phyloP scores from a whole-genome alignment of 2,113 vertebrate species.

The Hippocampus mohnikei region DNA sequence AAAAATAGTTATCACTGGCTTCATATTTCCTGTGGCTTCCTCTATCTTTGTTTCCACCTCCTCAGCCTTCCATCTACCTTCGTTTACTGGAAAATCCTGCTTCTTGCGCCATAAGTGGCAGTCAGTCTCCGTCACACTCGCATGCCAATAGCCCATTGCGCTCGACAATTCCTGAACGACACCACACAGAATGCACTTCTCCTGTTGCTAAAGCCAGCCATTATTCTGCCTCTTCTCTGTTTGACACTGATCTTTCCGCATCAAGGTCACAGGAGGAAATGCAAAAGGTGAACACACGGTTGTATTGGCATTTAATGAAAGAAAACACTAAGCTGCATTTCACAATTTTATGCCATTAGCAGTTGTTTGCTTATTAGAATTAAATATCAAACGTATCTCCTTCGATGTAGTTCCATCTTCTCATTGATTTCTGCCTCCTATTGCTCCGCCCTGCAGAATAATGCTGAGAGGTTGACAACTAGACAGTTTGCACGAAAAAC shows the following conservation, averaged over 20 bases:
- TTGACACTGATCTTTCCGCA: slow-evolving; percentile 73
- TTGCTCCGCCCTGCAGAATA: slow-evolving; percentile 72
- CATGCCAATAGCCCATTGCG: slow-evolving; percentile 4
- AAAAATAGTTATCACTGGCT: background rate
- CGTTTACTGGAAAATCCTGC: slow-evolving; percentile 54
- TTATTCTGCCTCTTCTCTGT: slow-evolving; percentile 38
- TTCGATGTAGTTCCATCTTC: background rate
- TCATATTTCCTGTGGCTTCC: slow-evolving; percentile 3
- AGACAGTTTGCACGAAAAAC: slow-evolving; percentile 85
- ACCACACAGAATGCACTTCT: slow-evolving; percentile 55
- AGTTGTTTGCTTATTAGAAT: background rate
- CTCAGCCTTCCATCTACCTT: slow-evolving; percentile 64
- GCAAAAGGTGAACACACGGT: slow-evolving; percentile 77
- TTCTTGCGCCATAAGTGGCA: background rate
- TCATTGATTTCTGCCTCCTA: background rate
- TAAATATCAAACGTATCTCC: too few species aligned
- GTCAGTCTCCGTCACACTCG: slow-evolving; percentile 39
- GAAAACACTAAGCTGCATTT: background rate
- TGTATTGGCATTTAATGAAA: background rate
- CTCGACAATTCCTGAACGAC: slow-evolving; percentile 39
- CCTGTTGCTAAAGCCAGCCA: background rate
- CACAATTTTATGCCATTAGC: background rate
- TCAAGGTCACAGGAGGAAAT: slow-evolving; percentile 77
- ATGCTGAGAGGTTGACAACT: slow-evolving; percentile 73
- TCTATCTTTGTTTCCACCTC: slow-evolving; percentile 6